phyloP scores from a whole-genome alignment of 1,140 invertebrate genomes.

The Oedothorax gibbosus region DNA sequence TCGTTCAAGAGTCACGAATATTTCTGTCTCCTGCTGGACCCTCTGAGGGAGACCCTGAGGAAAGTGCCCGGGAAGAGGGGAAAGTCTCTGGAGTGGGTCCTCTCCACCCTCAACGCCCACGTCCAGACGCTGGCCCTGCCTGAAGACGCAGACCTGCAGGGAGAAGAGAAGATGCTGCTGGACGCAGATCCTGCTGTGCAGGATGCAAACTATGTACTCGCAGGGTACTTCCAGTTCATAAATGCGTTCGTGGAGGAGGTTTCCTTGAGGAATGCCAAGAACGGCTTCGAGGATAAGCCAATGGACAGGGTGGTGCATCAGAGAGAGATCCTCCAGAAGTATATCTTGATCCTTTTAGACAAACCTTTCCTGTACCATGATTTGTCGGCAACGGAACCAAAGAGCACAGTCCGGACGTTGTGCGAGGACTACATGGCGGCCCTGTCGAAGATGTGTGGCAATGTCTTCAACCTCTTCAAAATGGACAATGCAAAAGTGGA shows the following conservation, averaged over 20 bases:
- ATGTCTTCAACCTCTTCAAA: conserved; percentile 45
- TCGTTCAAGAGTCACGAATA: conserved; percentile 37
- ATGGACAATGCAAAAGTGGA: not conserved
- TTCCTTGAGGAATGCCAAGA: not conserved
- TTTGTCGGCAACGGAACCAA: conserved; percentile 9
- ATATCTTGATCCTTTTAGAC: conserved; percentile 29
- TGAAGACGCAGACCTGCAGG: conserved; percentile 30
- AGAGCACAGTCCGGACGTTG: conserved; percentile 12
- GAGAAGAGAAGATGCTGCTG: conserved; percentile 39
- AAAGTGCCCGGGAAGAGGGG: conserved; percentile 40
- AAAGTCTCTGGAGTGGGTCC: conserved; percentile 42
- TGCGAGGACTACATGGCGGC: conserved; percentile 11
- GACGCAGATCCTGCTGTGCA: conserved; percentile 34
- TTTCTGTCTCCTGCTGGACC: conserved; percentile 34
- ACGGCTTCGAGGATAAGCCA: not conserved
- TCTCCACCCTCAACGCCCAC: conserved; percentile 41
- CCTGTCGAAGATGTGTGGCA: conserved; percentile 17
- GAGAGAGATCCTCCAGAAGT: conserved; percentile 24
- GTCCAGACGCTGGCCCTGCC: conserved; percentile 35
- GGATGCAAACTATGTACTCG: conserved; percentile 22
- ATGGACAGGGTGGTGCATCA: conserved; percentile 3
- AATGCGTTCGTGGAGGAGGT: conserved; percentile 43
- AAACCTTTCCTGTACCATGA: conserved; percentile 48
- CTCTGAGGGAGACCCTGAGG: conserved; percentile 6
- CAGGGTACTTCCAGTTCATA: conserved; percentile 27